Percentiles rank a stretch among this genome's conserved stretches.
phyloP scores from a whole-genome alignment of 2,888 invertebrate species.

The Entomobrya multifasciata region DNA sequence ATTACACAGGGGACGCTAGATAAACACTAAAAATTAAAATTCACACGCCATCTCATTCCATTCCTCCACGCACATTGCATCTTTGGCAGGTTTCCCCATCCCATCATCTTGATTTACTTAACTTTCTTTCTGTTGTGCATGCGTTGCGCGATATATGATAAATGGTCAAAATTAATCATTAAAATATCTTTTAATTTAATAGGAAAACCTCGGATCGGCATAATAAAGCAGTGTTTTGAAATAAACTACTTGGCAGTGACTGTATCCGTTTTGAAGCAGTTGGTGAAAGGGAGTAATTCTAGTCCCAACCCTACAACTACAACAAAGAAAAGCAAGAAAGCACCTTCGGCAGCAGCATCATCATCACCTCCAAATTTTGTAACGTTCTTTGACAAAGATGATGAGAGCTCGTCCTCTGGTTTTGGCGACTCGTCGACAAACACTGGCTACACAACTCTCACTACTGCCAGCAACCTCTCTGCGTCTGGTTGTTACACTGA shows the following conservation, averaged over 20 bases:
- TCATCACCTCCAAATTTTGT: not conserved
- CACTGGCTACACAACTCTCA: too few species aligned
- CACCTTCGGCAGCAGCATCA: not conserved
- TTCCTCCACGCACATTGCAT: too few species aligned
- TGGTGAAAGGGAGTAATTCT: slow-evolving; percentile 47
- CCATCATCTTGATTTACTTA: not conserved
- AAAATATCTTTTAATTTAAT: not conserved
- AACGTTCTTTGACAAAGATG: not conserved
- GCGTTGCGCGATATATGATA: not conserved
- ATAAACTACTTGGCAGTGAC: slow-evolving; percentile 57
- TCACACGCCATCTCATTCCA: not conserved
- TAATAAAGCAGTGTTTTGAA: slow-evolving; percentile 63
- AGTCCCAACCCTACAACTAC: not conserved
- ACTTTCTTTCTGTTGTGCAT: not conserved
- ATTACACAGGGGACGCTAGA: not conserved
- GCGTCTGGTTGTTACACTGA: slow-evolving; percentile 28
- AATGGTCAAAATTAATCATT: not conserved
- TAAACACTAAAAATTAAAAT: slow-evolving; percentile 4
- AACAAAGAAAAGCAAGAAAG: not conserved
- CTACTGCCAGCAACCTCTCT: not conserved
- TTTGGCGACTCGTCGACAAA: not conserved
- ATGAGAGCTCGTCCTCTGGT: slow-evolving; percentile 13
- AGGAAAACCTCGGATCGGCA: slow-evolving; percentile 56
- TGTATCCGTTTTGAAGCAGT: slow-evolving; percentile 56
- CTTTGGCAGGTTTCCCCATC: not conserved